phyloP scores from a whole-genome alignment of 2,888 invertebrate genomes.

The Ypsolopha sequella region DNA sequence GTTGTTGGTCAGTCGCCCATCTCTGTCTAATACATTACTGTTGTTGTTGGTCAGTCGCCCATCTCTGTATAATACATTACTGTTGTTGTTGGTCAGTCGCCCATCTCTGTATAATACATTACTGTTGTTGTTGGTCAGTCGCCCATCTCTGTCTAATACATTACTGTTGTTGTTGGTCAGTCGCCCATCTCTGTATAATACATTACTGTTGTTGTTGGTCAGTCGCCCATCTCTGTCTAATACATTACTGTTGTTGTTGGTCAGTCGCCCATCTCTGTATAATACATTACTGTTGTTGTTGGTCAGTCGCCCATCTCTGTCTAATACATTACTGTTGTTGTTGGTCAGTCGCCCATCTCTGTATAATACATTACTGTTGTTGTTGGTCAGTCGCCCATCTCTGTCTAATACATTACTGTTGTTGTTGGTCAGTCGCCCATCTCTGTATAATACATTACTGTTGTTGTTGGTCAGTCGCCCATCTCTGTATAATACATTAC shows the following conservation, averaged over 20 bases:
- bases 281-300: conserved; percentile 1
- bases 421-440: neutral
- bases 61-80: conserved; percentile 1
- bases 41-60: neutral
- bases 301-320: neutral
- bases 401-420: neutral
- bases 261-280: neutral
- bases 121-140: neutral
- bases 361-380: neutral
- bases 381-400: neutral
- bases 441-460: neutral
- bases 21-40: neutral
- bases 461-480: neutral
- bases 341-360: neutral
- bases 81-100: neutral
- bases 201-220: neutral
- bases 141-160: neutral
- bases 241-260: neutral
- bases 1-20: neutral
- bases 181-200: neutral
- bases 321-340: conserved; percentile 1
- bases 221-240: neutral
- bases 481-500: neutral
- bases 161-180: neutral
- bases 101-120: conserved; percentile 1